phyloP scores from a whole-genome alignment of 2,888 invertebrate genomes.

The Coleophora deauratella region DNA sequence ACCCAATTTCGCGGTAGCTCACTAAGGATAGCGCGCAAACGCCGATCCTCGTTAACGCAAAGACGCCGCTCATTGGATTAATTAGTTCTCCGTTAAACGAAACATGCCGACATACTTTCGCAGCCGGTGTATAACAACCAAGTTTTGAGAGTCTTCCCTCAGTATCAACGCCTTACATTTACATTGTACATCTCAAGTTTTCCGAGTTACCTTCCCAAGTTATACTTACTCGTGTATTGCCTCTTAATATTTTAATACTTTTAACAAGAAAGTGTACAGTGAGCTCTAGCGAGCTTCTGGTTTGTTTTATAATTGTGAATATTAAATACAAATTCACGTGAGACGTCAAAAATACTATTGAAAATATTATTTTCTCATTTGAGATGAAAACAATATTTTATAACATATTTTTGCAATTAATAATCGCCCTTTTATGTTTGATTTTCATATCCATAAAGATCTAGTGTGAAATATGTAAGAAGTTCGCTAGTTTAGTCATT shows the following conservation, averaged over 20 bases:
- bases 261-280: conserved; percentile 46
- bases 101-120: conserved; percentile 50
- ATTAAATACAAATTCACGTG: too few species aligned
- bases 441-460: too few species aligned
- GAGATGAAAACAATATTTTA: too few species aligned
- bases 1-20: conserved; percentile 47
- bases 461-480: too few species aligned
- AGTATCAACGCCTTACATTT: not conserved
- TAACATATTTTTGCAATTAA: too few species aligned
- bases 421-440: too few species aligned
- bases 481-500: conserved; percentile 4
- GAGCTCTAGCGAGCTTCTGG: conserved; percentile 34
- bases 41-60: conserved; percentile 63
- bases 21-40: conserved; percentile 46
- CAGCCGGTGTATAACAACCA: conserved; percentile 25
- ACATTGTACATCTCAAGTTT: not conserved
- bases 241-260: conserved; percentile 50
- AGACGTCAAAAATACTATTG: too few species aligned
- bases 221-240: conserved; percentile 35
- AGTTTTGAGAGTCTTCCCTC: conserved; percentile 3
- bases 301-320: conserved; percentile 41
- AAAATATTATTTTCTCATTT: too few species aligned
- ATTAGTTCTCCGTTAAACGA: conserved; percentile 55
- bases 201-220: not conserved
- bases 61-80: conserved; percentile 67